These are phyloP conservation scores for Steinernema carpocapsae DNA, from an alignment of 2,888 invertebrate genomes.

Conservation along the genomic window DNA sequence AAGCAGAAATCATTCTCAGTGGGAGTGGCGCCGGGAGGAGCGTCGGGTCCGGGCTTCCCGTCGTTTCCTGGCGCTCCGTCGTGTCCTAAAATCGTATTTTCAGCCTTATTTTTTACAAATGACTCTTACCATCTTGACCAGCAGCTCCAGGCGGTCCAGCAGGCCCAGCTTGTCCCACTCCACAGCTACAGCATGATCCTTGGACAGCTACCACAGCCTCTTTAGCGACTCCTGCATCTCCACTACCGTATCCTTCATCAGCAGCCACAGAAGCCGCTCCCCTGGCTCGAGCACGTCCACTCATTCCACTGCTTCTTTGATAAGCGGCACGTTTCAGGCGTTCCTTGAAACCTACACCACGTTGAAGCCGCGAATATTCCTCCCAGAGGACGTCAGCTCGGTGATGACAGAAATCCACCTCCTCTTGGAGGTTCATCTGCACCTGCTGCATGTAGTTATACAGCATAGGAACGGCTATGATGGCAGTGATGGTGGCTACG, in stretches of 20 bases:
- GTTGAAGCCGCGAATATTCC: constrained; percentile 44
- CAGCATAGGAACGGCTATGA: constrained; percentile 57
- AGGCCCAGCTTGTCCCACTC: constrained; percentile 54
- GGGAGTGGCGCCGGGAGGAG: constrained; percentile 32
- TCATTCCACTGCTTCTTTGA: background rate
- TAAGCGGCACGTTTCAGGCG: constrained; percentile 1
- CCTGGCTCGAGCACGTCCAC: background rate
- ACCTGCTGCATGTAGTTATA: constrained; percentile 61
- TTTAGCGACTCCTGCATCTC: constrained; percentile 30
- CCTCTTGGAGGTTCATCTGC: constrained; percentile 54
- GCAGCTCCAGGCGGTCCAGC: constrained; percentile 59
- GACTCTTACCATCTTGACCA: constrained; percentile 41
- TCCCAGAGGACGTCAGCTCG: constrained; percentile 56
- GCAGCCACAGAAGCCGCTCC: background rate
- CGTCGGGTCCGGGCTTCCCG: constrained; percentile 33
- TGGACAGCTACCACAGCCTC: background rate
- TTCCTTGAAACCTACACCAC: background rate
- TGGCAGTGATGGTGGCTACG: constrained; percentile 55
- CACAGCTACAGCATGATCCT: constrained; percentile 56
- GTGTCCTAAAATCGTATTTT: constrained; percentile 3
- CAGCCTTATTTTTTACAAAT: background rate
- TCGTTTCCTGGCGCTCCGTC: constrained; percentile 38
- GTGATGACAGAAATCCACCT: constrained; percentile 55
- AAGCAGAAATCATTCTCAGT: constrained; percentile 36
- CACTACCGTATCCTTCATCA: constrained; percentile 35